Base-by-base conservation (phyloP, 2,888 invertebrate species). In the Thecocarcelia acutangulata region DNA sequence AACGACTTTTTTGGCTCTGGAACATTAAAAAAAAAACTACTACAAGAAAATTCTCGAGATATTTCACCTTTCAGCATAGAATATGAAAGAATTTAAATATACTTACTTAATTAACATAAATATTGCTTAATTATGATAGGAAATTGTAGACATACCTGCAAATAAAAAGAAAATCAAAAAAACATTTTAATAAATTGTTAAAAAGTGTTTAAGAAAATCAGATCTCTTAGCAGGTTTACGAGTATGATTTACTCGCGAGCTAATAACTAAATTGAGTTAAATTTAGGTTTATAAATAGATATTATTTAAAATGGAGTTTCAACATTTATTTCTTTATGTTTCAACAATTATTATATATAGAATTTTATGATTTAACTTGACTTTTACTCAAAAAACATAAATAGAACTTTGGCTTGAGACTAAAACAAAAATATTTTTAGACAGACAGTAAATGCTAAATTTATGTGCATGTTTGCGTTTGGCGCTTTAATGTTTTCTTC, bases 51-150 rank as follows among this genome's bases (percentile, higher is more conserved):
- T 33, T 3, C 9, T 33, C 1, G 3, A 9, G 9, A 8, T 33
- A 8, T 8, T 33, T 8, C 33, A 33, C 33, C 33, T 33, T 33
- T 8, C 9, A 33, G 33, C 1, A 8, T 8, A 33, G 3, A 5
- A 24, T 3, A 24, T 24, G 5, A 68, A 44, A 44, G 44, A 42
- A 52, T 58, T 50, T 17, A 21, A 58, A 64, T 28, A 46, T 77
- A 77, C 81, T 77, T 77, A 81, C 81, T 73, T 76, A 76, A 76
- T 76, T 72, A 76, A 68, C 44, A 61, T 46, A 66, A 28, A 19
- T 33, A 58, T 40, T 56, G n/a, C 28, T 68, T n/a, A 24, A 42
- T 63, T 46, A 61, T 28, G 33, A 19, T n/a, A n/a, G n/a, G n/a
- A 58, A 44, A 46, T 15, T 8, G 15, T 3, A 54, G 37, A 75